These are phyloP conservation scores for Drosophila neutralis DNA, from an alignment of 2,888 invertebrate genomes.

Conservation along the genomic window DNA sequence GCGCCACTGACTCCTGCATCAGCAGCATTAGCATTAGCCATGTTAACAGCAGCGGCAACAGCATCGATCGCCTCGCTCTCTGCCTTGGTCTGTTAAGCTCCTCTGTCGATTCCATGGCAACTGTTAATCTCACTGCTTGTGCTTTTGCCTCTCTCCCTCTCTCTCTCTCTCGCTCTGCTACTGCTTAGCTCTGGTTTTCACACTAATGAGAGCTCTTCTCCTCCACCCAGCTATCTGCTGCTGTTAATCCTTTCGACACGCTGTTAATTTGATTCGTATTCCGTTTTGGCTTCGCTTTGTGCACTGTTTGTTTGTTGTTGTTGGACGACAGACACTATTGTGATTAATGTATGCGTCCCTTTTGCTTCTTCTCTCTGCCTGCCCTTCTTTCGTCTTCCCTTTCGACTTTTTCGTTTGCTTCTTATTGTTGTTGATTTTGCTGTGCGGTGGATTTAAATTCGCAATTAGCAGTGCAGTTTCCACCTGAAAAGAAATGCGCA, in stretches of 20 bases:
- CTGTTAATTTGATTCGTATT: slow-evolving; percentile 56
- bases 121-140: neutral
- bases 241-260: slow-evolving; percentile 38
- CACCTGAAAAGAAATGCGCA: slow-evolving; percentile 70
- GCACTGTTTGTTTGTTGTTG: slow-evolving; percentile 4
- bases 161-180: neutral
- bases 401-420: slow-evolving; percentile 19
- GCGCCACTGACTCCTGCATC: slow-evolving; percentile 54
- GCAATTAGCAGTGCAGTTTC: slow-evolving; percentile 81
- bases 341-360: slow-evolving; percentile 78
- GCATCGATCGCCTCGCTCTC: slow-evolving; percentile 6
- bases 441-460: slow-evolving; percentile 62
- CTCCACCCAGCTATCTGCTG: neutral
- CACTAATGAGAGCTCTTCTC: neutral
- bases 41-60: slow-evolving; percentile 17
- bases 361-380: slow-evolving; percentile 44
- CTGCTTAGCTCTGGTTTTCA: neutral
- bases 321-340: slow-evolving; percentile 54
- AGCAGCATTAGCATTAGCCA: slow-evolving; percentile 44
- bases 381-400: neutral
- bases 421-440: slow-evolving; percentile 27
- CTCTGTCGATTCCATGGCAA: slow-evolving; percentile 3
- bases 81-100: slow-evolving; percentile 9
- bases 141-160: neutral
- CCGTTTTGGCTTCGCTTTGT: slow-evolving; percentile 15